Base-by-base conservation (phyloP, 2,797 vertebrate species). In the Etheostoma perlongum region DNA sequence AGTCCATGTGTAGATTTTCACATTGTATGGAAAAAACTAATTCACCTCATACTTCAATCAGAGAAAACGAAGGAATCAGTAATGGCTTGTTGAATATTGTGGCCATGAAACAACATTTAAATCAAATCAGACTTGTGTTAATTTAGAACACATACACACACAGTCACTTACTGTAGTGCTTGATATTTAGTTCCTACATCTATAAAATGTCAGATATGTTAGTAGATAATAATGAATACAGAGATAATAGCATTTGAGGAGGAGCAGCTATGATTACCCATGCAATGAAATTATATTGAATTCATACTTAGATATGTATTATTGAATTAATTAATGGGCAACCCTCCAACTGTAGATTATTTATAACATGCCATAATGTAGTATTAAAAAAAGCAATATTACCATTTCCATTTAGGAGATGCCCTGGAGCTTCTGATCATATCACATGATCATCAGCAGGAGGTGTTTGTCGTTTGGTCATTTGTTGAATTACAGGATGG, bases 201-300 rank as follows among this genome's bases (percentile, higher is more conserved):
- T 67, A 58, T 63, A 63, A 78, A 82, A 76, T 81, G 68, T 76
- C 69, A 81, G 21, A 65, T 78, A 48, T 66, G 52, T 73, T 47
- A 51, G 77, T 14, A 57, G 57, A 75, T 82, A 74, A 72, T 70
- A 63, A 71, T 49, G 40, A 59, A 76, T 74, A 47, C 74, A 76
- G 63, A 85, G 69, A 69, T 76, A 88, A 79, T 46, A 23, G 47
- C 55, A 75, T 76, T 60, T 81, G 59, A 61, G 46, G 30, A 65
- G 52, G 8, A 66, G 59, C 30, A 67, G 60, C 48, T 51, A 40
- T 65, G 46, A 73, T 70, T 65, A 81, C 23, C n/a, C 58, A 55
- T 25, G 54, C 66, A 81, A 68, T 47, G 40, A 19, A 78, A 74
- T 74, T 4, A 71, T 54, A 42, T 61, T 76, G 61, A 62, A 80